Base-by-base conservation (phyloP, 2,888 invertebrate species). In the Eupsilia transversa region DNA sequence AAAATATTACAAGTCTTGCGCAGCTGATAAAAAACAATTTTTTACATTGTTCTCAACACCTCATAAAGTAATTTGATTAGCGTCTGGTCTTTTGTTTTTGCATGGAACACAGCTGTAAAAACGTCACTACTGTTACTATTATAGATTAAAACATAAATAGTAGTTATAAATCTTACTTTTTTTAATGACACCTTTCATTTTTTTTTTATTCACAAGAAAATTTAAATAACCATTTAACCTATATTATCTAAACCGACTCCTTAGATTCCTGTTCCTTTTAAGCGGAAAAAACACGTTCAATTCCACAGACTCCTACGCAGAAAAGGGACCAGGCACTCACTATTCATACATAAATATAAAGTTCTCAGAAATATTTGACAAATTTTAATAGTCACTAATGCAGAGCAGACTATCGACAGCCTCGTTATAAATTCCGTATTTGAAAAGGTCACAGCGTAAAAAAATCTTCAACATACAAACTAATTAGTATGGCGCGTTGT, bases 401-500 rank as follows among this genome's bases (percentile, higher is more conserved):
- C 30, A 61, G 33, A n/a, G 12, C 33, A 60, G 33, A 72, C 52
- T 83, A 78, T 78, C 12, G 64, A 61, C 74, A 74, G 54, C 41
- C 59, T 38, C 27, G 20, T 52, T 69, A 75, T 64, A 73, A 75
- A 69, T 73, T 78, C 67, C 35, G 57, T 23, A 57, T 54, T 30
- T 71, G 23, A 35, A 80, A 84, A 84, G 79, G 85, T 77, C 68
- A 74, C 38, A 23, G 10, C 20, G 10, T 52, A 60, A 77, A 82
- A 74, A 77, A 78, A 49, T 68, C 70, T 49, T 70, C 63, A 56
- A 82, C 74, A 78, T 79, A 84, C 77, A 73, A 74, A 71, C 61
- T 76, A 77, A 85, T 83, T 85, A 79, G 65, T 75, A 72, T 68
- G 71, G 59, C 66, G 68, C 69, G 69, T 76, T 57, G 80, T 85